A percentile compares a stretch with the other conserved stretches of the same genome.
These are phyloP conservation scores for Mantis religiosa DNA, from an alignment of 2,888 invertebrate genomes.

Conservation along the genomic window DNA sequence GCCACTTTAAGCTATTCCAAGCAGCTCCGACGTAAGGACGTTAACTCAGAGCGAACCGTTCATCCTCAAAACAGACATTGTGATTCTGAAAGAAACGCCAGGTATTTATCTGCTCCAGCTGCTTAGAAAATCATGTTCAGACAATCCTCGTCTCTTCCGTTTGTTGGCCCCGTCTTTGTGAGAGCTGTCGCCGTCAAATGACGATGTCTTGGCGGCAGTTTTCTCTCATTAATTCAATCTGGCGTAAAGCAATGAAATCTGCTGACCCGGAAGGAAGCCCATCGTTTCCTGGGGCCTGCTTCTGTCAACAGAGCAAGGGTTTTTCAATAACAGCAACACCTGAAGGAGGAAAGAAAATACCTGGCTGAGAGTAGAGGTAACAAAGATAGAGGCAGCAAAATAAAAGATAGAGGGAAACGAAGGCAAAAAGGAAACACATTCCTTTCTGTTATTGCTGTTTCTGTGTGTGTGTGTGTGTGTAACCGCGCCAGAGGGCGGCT, in stretches of 20 bases:
- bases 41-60: not conserved
- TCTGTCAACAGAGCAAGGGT: not conserved
- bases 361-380: not conserved
- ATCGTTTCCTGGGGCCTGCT: not conserved
- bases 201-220: not conserved
- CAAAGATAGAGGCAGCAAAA: not conserved
- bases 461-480: not conserved
- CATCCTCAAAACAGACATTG: not conserved
- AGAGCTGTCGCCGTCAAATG: not conserved
- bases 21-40: too few species aligned
- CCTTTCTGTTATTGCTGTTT: constrained; percentile 6
- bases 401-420: not conserved
- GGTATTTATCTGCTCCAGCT: not conserved
- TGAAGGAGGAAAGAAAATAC: not conserved
- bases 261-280: not conserved
- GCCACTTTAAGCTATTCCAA: too few species aligned
- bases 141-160: not conserved
- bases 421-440: not conserved
- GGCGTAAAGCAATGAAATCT: not conserved
- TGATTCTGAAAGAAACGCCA: too few species aligned
- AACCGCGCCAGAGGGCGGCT: not conserved
- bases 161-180: not conserved
- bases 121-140: not conserved
- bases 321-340: constrained; percentile 14
- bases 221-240: not conserved